Evolutionary conservation across 1,140 invertebrate genomes (phyloP), one percentile per base, ranked within the genome.

Genomic region (Saccostrea echinata): DNA sequence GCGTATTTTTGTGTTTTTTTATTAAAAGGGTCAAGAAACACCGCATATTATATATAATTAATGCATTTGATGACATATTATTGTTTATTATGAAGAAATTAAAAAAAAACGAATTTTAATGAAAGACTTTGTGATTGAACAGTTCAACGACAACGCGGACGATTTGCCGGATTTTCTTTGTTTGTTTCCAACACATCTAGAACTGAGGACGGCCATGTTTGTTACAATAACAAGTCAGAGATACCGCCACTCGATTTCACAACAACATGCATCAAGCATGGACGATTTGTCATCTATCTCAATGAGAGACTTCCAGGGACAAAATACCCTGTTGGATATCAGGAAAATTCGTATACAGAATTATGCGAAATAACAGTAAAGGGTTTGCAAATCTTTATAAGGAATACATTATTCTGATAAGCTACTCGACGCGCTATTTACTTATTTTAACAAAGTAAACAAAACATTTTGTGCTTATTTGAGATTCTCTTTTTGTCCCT

Each of bases 101-200:
- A n/a, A n/a, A n/a, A n/a, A n/a, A n/a, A n/a, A n/a, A n/a, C n/a
- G n/a, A n/a, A n/a, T n/a, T n/a, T n/a, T n/a, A n/a, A n/a, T n/a
- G 4, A 3, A 43, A 43, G 6, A 3, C 9, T 43, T 2, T 43
- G 6, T 43, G 4, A 8, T 43, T n/a, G n/a, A n/a, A n/a, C 1
- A 43, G 43, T 43, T 43, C 6, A 43, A 1, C 1, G 57, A 61
- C 57, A 61, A 61, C 57, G 57, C 4, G 57, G 57, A 16, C 57
- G 57, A 61, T 61, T 61, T 61, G 57, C 57, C n/a, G 57, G 57
- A 21, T 61, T 61, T 61, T 61, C 57, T 16, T 61, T 61, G n/a
- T 61, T 21, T 61, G 57, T 61, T 4, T 61, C 57, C 4, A 61
- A 61, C 13, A 61, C 57, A 21, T 16, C 16, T 21, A 12, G 16